Base-by-base conservation (phyloP, 2,797 vertebrate species). In the Poliocrania exsul region DNA sequence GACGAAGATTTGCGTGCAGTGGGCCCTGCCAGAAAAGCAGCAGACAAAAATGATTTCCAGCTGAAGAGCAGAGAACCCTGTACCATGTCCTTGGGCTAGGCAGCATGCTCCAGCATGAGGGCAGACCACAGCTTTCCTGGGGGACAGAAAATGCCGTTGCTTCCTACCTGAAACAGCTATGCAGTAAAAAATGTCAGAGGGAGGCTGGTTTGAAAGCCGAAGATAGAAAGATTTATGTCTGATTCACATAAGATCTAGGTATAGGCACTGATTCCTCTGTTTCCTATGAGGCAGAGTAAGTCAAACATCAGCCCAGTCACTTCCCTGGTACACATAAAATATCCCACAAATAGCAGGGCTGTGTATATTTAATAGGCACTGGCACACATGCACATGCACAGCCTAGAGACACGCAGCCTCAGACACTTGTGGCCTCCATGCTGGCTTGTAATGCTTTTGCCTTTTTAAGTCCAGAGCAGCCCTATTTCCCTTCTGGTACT, bases 311-410 rank as follows among this genome's bases (percentile, higher is more conserved):
- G 69, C 37, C 25, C 6, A 20, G 70, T 4, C 13, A 4, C 33
- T 8, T 40, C n/a, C n/a, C 62, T 13, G 80, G 61, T 5, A 21
- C 58, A 35, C 80, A 38, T 47, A 54, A 20, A 16, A 62, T 54
- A 56, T 69, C 92, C 84, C 67, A 77, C 74, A 70, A 44, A 84
- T 3, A 75, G 72, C 77, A 81, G 54, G 77, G 78, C 56, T 58
- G 56, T 88, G 53, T 49, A 60, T 92, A 90, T 94, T 91, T 88
- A 64, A 88, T 9, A 9, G 65, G 31, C 64, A 25, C 38, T 44
- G 58, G 42, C 9, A 6, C 40, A 28, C 67, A 54, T 58, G 47
- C 16, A 25, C 37, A 29, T 3, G 16, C 71, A 77, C 13, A 81
- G 70, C 77, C 72, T 3, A 4, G 23, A 67, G 93, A 58, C 31